Evolutionary conservation across 2,113 vertebrate species (phyloP), one percentile per base, ranked within the genome.

Genomic region (Cavia aperea): DNA sequence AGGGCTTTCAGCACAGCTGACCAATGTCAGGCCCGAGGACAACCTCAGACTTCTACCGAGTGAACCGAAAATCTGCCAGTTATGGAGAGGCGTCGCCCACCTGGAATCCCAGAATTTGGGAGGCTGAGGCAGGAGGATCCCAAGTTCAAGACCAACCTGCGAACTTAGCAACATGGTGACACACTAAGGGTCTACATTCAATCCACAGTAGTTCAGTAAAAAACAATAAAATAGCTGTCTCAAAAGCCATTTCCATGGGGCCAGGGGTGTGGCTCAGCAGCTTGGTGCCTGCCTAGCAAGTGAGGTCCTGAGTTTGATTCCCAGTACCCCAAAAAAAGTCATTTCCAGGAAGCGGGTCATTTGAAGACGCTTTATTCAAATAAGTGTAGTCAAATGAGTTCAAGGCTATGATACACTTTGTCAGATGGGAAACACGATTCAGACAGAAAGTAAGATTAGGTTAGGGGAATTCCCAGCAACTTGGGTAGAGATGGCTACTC

Each of bases 311-410:
- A 56, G 56, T 56, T 56, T 3, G 51, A 54, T 54, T 54, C 51
- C 51, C 51, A 54, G 51, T 54, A 54, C 51, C 51, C 51, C 7
- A 16, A 56, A 56, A 83, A 78, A 79, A 87, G 51, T 33, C 58
- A 78, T 86, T 81, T 90, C 29, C 60, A 92, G 54, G 81, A 89
- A 78, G 43, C 36, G 79, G 79, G 79, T 85, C 78, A 56, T 65
- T 82, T 81, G 66, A 91, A 94, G 83, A 19, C 19, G 31, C 19
- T 88, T 88, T 79, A 89, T 66, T 85, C 73, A 86, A 93, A 95
- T 46, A 9, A 93, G 14, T 43, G 43, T 88, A 73, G 46, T 82
- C 46, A 94, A 89, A 87, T 56, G 66, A 93, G 46, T 10, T 19
- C 4, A 39, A 23, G n/a, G 70, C 4, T 12, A 39, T 5, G 39